Evolutionary conservation across 2,888 invertebrate genomes (phyloP).

Genomic region (Nemapogon koenigi): DNA sequence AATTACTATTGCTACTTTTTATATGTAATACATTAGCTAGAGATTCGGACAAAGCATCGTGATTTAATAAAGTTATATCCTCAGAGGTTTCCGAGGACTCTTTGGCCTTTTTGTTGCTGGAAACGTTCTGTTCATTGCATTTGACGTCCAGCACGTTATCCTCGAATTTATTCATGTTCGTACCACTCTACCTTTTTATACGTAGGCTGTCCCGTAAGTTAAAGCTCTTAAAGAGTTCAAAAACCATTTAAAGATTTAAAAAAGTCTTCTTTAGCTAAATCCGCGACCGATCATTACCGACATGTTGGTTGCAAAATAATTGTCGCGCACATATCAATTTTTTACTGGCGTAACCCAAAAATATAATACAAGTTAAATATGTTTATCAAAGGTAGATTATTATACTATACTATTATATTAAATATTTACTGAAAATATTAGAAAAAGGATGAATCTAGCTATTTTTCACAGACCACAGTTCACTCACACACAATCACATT

Average conservation of each 20-base stretch:
- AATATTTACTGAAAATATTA: too few species aligned
- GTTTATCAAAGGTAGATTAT: too few species aligned
- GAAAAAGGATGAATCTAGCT: neutral
- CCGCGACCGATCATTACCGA: constrained; percentile 54
- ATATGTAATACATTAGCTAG: constrained; percentile 51
- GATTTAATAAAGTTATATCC: constrained; percentile 39
- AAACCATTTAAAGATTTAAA: constrained; percentile 35
- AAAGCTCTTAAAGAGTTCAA: constrained; percentile 38
- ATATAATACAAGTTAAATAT: too few species aligned
- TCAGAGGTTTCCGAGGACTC: constrained; percentile 44
- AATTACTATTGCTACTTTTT: constrained; percentile 46
- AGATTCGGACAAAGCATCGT: constrained; percentile 41
- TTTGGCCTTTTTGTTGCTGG: constrained; percentile 59
- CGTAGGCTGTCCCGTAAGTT: constrained; percentile 47
- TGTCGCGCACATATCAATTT: too few species aligned
- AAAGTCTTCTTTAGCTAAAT: constrained; percentile 53
- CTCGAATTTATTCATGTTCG: constrained; percentile 51
- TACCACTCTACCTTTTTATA: constrained; percentile 43
- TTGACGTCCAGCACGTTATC: constrained; percentile 47
- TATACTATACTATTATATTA: too few species aligned
- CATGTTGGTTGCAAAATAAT: too few species aligned
- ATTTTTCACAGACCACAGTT: constrained; percentile 27
- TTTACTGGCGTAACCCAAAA: too few species aligned
- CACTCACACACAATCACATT: constrained; percentile 51
- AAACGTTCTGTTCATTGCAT: constrained; percentile 45